phyloP scores from a whole-genome alignment of 2,113 vertebrate genomes.

The Callaeas wilsoni region DNA sequence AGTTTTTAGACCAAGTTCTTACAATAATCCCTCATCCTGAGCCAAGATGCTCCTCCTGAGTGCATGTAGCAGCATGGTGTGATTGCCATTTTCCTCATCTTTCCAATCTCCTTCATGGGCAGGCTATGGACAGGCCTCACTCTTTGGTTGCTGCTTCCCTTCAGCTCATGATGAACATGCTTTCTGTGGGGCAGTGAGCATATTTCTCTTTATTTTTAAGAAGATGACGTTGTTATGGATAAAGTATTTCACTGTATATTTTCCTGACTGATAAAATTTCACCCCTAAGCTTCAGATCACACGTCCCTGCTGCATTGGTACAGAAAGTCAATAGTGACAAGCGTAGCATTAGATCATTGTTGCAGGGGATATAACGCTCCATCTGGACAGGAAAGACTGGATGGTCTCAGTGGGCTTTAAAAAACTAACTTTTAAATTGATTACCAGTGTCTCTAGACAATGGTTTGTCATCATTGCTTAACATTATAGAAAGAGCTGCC shows the following conservation, averaged over 20 bases:
- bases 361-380: background rate
- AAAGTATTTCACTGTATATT: background rate
- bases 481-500: background rate
- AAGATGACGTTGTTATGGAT: background rate
- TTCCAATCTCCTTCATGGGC: background rate
- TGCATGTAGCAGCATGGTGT: accelerated
- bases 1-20: background rate
- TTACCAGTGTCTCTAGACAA: background rate
- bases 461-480: background rate
- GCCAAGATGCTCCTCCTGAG: background rate
- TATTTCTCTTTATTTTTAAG: background rate
- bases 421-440: background rate
- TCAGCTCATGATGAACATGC: background rate
- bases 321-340: background rate
- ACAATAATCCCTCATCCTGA: background rate
- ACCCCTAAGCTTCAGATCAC: background rate
- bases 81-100: background rate
- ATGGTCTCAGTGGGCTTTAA: background rate
- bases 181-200: background rate
- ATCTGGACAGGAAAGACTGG: background rate
- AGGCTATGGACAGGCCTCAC: background rate
- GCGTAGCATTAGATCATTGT: background rate
- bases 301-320: background rate
- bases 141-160: background rate
- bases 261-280: background rate